Percentiles rank a stretch among this genome's conserved stretches.
phyloP scores from a whole-genome alignment of 2,797 vertebrate genomes.

The Crax fasciolata region DNA sequence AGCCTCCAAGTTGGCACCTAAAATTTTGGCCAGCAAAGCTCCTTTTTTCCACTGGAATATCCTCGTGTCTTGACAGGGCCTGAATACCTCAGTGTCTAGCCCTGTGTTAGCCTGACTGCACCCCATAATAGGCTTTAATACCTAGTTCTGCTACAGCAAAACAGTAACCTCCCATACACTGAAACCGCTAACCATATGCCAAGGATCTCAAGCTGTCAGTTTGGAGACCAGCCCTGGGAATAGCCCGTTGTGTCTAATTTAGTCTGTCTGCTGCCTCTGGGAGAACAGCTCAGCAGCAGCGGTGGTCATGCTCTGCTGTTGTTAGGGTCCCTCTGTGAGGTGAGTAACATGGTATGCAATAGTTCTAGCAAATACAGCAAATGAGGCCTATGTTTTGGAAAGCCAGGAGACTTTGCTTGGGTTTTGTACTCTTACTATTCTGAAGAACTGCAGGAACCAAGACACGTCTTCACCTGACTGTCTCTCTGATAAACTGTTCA shows the following conservation, averaged over 20 bases:
- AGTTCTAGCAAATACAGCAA: background rate
- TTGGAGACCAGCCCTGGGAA: background rate
- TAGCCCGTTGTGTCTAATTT: background rate
- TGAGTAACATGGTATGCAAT: background rate
- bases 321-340: background rate
- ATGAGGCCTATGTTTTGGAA: background rate
- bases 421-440: background rate
- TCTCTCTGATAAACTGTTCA: background rate
- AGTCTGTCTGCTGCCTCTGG: background rate
- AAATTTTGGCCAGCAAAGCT: background rate
- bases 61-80: background rate
- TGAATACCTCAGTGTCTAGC: background rate
- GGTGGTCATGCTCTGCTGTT: background rate
- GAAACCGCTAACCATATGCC: background rate
- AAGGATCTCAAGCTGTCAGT: background rate
- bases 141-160: background rate
- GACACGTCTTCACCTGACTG: background rate
- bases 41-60: background rate
- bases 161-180: background rate
- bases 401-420: background rate
- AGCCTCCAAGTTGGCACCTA: background rate
- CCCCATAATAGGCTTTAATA: background rate
- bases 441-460: background rate
- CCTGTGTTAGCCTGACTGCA: background rate
- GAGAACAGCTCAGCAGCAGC: background rate